phyloP scores from a whole-genome alignment of 2,888 invertebrate species.

The Allolobophora icterica region DNA sequence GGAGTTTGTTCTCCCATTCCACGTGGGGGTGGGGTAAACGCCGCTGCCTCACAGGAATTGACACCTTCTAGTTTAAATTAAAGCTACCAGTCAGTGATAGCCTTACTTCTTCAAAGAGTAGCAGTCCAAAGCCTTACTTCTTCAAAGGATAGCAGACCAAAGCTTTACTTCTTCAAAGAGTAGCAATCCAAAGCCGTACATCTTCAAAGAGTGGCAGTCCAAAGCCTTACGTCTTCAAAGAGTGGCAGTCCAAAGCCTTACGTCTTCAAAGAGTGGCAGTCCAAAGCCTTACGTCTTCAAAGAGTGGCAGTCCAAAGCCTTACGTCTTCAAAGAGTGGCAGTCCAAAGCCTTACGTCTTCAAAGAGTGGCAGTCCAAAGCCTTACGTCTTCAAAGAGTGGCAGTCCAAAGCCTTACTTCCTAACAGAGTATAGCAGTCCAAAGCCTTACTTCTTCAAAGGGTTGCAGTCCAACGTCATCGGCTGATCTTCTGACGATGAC shows the following conservation, averaged over 20 bases:
- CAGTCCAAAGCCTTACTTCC: too few relatives aligned
- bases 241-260: neutral
- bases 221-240: too few relatives aligned
- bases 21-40: too few relatives aligned
- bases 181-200: neutral
- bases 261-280: neutral
- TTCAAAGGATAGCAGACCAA: too few relatives aligned
- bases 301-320: neutral
- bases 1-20: too few relatives aligned
- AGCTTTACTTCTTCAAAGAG: too few relatives aligned
- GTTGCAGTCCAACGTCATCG: neutral
- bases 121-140: neutral
- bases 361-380: neutral
- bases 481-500: constrained; percentile 5
- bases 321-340: too few relatives aligned
- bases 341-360: neutral
- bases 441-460: neutral
- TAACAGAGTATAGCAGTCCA: too few relatives aligned
- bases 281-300: neutral
- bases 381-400: too few relatives aligned
- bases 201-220: neutral
- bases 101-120: neutral
- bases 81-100: neutral
- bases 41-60: neutral
- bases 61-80: neutral